A percentile compares a stretch with the other conserved stretches of the same genome.
Conservation (phyloP, 2,113 vertebrate genomes). For the Bucco capensis region DNA sequence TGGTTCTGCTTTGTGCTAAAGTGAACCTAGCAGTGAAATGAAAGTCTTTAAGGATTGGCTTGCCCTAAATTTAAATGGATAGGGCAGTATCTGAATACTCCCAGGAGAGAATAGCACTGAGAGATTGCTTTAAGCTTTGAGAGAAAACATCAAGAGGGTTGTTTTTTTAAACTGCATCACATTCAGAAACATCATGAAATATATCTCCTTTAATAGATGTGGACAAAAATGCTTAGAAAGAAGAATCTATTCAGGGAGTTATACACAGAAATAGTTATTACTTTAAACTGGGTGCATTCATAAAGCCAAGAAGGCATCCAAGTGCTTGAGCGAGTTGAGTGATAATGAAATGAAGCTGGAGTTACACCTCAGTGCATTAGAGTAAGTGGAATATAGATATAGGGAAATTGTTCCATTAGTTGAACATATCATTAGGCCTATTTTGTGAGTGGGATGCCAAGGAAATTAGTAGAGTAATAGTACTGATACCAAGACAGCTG, state of each 20-base stretch:
- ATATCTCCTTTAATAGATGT: neutral
- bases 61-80: neutral
- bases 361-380: slow-evolving; percentile 58
- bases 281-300: slow-evolving; percentile 51
- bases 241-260: slow-evolving; percentile 35
- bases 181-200: slow-evolving; percentile 13
- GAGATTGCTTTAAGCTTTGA: neutral
- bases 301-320: slow-evolving; percentile 46
- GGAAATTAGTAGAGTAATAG: slow-evolving; percentile 54
- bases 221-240: slow-evolving; percentile 37
- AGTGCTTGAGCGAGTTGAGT: slow-evolving; percentile 46
- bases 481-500: slow-evolving; percentile 31
- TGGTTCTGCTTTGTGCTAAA: neutral
- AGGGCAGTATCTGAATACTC: neutral
- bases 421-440: slow-evolving; percentile 50
- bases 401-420: slow-evolving; percentile 60
- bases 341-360: slow-evolving; percentile 62
- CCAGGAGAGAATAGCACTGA: neutral
- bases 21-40: neutral
- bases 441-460: slow-evolving; percentile 46
- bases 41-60: neutral
- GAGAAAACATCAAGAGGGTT: neutral
- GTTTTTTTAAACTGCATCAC: neutral
- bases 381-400: slow-evolving; percentile 46
- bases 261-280: slow-evolving; percentile 56